Evolutionary conservation across 2,113 vertebrate genomes (phyloP), one percentile per base, ranked within the genome.

Genomic region (Thunnus thynnus): DNA sequence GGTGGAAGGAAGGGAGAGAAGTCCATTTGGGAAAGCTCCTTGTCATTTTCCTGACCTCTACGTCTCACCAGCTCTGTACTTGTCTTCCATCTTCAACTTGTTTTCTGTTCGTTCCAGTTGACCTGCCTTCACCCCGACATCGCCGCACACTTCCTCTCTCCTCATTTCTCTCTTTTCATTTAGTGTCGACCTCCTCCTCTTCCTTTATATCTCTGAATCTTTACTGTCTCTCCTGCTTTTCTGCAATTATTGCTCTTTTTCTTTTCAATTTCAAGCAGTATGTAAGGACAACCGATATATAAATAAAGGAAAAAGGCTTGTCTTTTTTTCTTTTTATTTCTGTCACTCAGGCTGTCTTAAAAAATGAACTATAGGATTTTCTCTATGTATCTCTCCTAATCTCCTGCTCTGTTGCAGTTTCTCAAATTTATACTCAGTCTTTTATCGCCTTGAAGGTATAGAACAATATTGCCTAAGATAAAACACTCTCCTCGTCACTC

Each of bases 11-110:
- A n/a, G 25, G 13, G 61, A 16, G 48, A 51, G 50, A 63, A 54
- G 72, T 84, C 82, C 84, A 75, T 80, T 72, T 72, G 65, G 76
- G 75, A 72, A 44, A 62, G 41, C 70, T 82, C 63, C 75, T 80
- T 89, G 90, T 86, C 62, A 76, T 83, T 72, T 82, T 72, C 41
- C 52, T 84, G 67, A 86, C 79, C 83, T 89, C 82, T 46, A 67
- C 12, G 51, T 88, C 61, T 67, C 50, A 56, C 60, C 58, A 62
- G 57, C 67, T 82, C n/a, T 17, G 36, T 50, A 10, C 77, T 66
- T 69, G 83, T 83, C 71, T 82, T 70, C 66, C 50, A 55, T 82
- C 80, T 80, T 50, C 66, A 63, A 74, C 72, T 85, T 72, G 58
- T 88, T 81, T 77, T 76, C 60, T 79, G 71, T 88, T 81, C 18